Base-by-base conservation (phyloP, 2,113 vertebrate genomes). In the Myotis lucifugus region DNA sequence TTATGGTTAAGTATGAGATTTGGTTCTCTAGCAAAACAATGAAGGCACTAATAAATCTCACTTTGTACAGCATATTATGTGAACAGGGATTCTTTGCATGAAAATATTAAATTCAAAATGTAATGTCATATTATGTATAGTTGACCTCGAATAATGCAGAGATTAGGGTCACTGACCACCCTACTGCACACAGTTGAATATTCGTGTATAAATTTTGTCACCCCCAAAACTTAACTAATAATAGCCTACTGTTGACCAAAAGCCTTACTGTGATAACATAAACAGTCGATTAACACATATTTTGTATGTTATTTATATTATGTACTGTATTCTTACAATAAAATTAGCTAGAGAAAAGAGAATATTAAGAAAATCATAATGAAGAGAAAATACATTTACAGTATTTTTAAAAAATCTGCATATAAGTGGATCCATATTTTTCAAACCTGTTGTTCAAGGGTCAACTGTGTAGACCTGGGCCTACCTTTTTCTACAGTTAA, bases 31-130 rank as follows among this genome's bases (percentile, higher is more conserved):
- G 2, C 0, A 83, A 84, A 70, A 94, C 18, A 54, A 25, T 54
- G 32, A 87, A 83, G 14, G 52, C 42, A 86, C 10, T 67, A 96
- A 83, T 70, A 81, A 81, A 72, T 88, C 64, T 56, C 3, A 73
- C 23, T 88, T 88, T 87, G 4, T 84, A 32, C 6, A 87, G 42
- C 9, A 69, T 56, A 54, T 50, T 90, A 52, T 40, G 2, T 74
- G 34, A 87, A 48, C 4, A 29, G 3, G 0, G 1, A 95, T 88
- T 92, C 23, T 85, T 3, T n/a, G 14, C 10, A 61, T 90, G 86
- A 70, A 74, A 88, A 56, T 92, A n/a, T 59, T 66, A 94, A 95
- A 34, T 14, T 96, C 21, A 85, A 90, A 96, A 85, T 77, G n/a
- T 18, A 66, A 85, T 90, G 3, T 91, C 25, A 52, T 91, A 54